Base-by-base conservation (phyloP, 2,888 invertebrate genomes). In the Magallana nippona region DNA sequence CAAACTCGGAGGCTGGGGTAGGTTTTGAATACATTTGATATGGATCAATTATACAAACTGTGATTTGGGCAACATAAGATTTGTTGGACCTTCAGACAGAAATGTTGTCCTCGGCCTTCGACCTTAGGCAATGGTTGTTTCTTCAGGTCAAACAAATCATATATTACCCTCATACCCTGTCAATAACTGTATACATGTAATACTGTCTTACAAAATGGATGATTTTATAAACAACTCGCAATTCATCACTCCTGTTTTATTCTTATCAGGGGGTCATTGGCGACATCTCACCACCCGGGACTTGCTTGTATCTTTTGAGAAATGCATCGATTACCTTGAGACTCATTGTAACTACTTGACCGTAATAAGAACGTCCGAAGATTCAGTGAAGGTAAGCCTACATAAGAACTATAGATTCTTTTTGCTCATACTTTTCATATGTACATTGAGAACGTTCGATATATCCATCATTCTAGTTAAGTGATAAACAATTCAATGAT, bases 281-380 rank as follows among this genome's bases (percentile, higher is more conserved):
- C 63, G 55, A 19, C 86, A 87, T 79, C 22, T 88, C 22, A 88
- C 89, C 44, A 85, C 87, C 10, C 77, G 85, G 19, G 87, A 89
- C 79, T 60, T 89, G 60, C 44, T 89, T 84, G 86, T 89, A 71
- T 86, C 85, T 2, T 88, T 87, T 88, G 78, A 85, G 11, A 85
- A 86, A 19, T 87, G 88, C 55, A 86, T 86, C 84, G 55, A 58
- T 17, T 62, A 79, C 19, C 22, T 60, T 8, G 79, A 83, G 19
- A 27, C 10, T 17, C 22, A 56, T 15, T 55, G 56, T 19, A 56
- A 78, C 22, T 19, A 56, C 10, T 10, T 56, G 15, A 55, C 44
- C 78, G 55, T 55, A 17, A 78, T 19, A n/a, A n/a, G 55, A 55
- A 55, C 78, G 11, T n/a, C 78, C 15, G 78, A 71, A 3, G 22